Evolutionary conservation across 2,888 invertebrate species (phyloP), one percentile per base, ranked within the genome.

Genomic region (Julus scanicus): DNA sequence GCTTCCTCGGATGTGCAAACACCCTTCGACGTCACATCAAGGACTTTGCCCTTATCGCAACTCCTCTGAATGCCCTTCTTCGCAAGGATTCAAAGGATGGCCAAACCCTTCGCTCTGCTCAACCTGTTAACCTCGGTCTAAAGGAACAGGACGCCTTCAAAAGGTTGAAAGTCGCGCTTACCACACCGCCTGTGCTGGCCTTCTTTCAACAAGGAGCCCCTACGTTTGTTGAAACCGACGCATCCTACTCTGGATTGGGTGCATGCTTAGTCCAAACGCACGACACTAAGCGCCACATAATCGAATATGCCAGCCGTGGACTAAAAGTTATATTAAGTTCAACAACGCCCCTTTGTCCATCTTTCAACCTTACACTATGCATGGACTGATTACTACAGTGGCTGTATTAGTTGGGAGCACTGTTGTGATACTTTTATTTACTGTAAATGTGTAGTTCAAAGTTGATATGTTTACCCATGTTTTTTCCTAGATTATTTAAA

Each of bases 281-380:
- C 5, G 6, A 48, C 11, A 11, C 6, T 11, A 48, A 48, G 48
- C 11, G 48, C 48, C 48, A 48, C 48, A 48, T 48, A 5, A 48
- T 88, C 40, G 86, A 49, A n/a, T 85, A 63, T 29, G 87, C 85
- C 2, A 89, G 89, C 85, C 84, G 63, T 8, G n/a, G n/a, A n/a
- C n/a, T n/a, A n/a, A n/a, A 53, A 53, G 53, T 15, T 57, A 17
- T 17, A 15, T 17, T 17, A 2, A 17, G 57, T 57, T 57, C 17
- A 13, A 57, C 17, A 13, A 57, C 53, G 53, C 53, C 53, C 53
- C 53, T 53, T 44, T 44, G 44, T 44, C 44, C 44, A 44, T 44
- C 44, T 44, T 44, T 44, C 44, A 44, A 44, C 44, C 44, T 44
- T 44, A 44, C 44, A 44, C 3, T 6, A 44, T 6, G 6, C 6